These are phyloP conservation scores for Micropterix aruncella DNA, from an alignment of 2,888 invertebrate genomes.

Conservation along the genomic window DNA sequence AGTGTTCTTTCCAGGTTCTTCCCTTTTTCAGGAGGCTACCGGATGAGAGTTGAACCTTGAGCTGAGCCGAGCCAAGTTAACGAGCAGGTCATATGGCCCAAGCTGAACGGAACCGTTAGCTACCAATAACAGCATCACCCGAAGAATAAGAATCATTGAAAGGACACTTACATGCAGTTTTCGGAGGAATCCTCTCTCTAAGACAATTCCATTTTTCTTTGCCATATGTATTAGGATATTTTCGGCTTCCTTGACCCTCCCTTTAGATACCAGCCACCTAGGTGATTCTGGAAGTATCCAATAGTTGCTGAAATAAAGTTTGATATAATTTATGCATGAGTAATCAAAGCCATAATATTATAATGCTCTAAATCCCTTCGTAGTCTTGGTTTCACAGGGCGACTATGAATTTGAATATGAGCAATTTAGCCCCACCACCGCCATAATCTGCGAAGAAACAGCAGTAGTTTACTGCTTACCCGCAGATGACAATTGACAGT, in stretches of 20 bases:
- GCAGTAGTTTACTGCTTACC: too few relatives aligned
- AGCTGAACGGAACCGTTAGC: too few relatives aligned
- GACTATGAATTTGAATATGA: neutral
- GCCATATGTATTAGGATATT: constrained; percentile 47
- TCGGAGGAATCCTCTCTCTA: constrained; percentile 42
- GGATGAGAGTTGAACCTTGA: too few relatives aligned
- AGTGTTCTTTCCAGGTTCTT: too few relatives aligned
- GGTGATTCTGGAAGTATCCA: constrained; percentile 60
- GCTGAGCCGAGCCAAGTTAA: too few relatives aligned
- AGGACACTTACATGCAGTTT: constrained; percentile 43
- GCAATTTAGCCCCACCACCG: too few relatives aligned
- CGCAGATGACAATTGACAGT: too few relatives aligned
- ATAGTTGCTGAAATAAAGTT: constrained; percentile 31
- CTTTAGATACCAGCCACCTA: constrained; percentile 51
- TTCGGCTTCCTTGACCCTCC: constrained; percentile 50
- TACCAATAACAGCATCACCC: too few relatives aligned
- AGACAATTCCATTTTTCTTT: constrained; percentile 39
- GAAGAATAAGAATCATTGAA: too few relatives aligned
- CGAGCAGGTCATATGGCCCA: too few relatives aligned
- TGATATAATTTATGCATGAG: neutral
- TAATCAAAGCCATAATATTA: neutral
- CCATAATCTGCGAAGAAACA: too few relatives aligned
- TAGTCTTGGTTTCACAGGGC: neutral
- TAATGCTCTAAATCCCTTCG: neutral
- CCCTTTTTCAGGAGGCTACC: too few relatives aligned